phyloP scores from a whole-genome alignment of 2,888 invertebrate species.

The Polylopha cassiicola region DNA sequence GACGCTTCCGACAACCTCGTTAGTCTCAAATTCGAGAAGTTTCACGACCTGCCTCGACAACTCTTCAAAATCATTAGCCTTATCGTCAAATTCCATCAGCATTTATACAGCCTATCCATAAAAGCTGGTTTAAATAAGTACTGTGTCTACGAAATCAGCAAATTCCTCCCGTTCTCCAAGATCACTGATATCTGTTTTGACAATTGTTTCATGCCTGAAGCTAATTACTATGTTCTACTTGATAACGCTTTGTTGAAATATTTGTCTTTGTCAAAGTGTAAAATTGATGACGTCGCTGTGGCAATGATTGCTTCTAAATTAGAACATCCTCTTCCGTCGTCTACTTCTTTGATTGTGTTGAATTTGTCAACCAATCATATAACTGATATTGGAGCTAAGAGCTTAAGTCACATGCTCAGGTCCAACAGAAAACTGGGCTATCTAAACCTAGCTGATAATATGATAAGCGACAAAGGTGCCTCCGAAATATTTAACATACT shows the following conservation, averaged over 20 bases:
- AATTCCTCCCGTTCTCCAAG: slow-evolving; percentile 34
- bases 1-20: slow-evolving; percentile 36
- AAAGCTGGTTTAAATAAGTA: slow-evolving; percentile 35
- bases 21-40: slow-evolving; percentile 40
- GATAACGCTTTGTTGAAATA: slow-evolving; percentile 33
- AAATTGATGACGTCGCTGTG: slow-evolving; percentile 39
- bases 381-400: slow-evolving; percentile 42
- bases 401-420: slow-evolving; percentile 39
- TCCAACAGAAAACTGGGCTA: slow-evolving; percentile 45
- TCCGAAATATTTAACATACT: slow-evolving; percentile 33
- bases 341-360: slow-evolving; percentile 38
- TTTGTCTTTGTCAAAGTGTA: slow-evolving; percentile 47
- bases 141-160: slow-evolving; percentile 41
- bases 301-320: slow-evolving; percentile 38
- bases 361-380: slow-evolving; percentile 52
- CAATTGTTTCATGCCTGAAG: slow-evolving; percentile 33
- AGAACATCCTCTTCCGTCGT: slow-evolving; percentile 33
- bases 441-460: slow-evolving; percentile 49
- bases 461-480: slow-evolving; percentile 44
- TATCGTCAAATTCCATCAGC: slow-evolving; percentile 36
- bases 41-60: slow-evolving; percentile 34
- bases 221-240: slow-evolving; percentile 42
- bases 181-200: slow-evolving; percentile 54
- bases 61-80: slow-evolving; percentile 42
- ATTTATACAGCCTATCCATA: slow-evolving; percentile 36